Base-by-base conservation (phyloP, 1,140 invertebrate species). In the Drosophila chauvacae region DNA sequence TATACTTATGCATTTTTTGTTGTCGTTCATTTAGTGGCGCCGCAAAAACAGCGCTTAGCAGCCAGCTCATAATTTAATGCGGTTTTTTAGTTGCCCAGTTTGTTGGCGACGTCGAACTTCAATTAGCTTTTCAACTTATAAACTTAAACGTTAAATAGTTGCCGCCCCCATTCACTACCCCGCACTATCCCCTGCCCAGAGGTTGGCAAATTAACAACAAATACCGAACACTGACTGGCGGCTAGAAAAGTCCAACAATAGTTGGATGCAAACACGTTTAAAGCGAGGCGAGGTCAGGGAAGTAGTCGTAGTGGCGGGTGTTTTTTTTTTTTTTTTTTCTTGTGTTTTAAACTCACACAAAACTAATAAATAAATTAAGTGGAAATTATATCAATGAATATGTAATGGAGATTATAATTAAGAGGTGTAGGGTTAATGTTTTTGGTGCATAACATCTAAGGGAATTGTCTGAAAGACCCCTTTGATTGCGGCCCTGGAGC, bases 91-190 rank as follows among this genome's bases (percentile, higher is more conserved):
- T 51, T 63, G 60, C 51, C 33, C 33, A 41, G 60, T 57, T 55
- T 66, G 77, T 47, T 65, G 74, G 61, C 66, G 39, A 62, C 79
- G 79, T 80, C 66, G 50, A 88, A 87, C 84, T 87, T 88, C 71
- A 88, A 88, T 87, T 88, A 83, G 80, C 76, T 77, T 80, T 82
- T 88, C 60, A 79, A 77, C 70, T 87, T 87, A 87, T 87, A 83
- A 83, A 88, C 84, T 83, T 77, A 80, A 83, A 56, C 64, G 83
- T 60, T 88, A 87, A 88, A 88, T 87, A 80, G 75, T 78, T 48
- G 50, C 39, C 44, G 35, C 57, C 75, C 47, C 47, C 45, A 16
- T 26, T 48, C 45, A n/a, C 50, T n/a, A 11, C 26, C 13, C 3
- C 35, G 7, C 33, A 7, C 16, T 7, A 5, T 16, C 41, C 42